Evolutionary conservation across 2,113 vertebrate species (phyloP).

Genomic region (Silurus meridionalis): DNA sequence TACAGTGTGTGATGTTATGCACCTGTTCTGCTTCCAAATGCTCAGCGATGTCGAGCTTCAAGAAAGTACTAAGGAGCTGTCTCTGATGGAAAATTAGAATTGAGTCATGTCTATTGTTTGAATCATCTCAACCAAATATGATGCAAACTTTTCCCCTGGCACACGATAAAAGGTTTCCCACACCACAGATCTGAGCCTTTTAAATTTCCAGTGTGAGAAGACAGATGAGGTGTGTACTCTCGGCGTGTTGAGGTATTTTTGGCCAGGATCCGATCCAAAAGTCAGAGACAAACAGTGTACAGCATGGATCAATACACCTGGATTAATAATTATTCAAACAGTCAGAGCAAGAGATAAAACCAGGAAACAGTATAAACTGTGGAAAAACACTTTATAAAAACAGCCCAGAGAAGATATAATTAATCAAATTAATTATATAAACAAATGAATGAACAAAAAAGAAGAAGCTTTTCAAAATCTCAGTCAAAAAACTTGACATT

Average conservation of each 20-base stretch:
- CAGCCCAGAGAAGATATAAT: background rate
- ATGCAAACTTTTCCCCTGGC: background rate
- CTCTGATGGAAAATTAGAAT: background rate
- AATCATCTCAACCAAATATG: background rate
- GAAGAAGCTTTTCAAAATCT: too few relatives aligned
- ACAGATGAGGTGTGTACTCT: background rate
- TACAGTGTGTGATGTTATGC: background rate
- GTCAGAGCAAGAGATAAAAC: background rate
- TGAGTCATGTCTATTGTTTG: background rate
- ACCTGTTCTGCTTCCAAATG: background rate
- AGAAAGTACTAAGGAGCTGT: background rate
- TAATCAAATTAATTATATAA: too few relatives aligned
- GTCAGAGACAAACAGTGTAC: background rate
- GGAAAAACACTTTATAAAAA: background rate
- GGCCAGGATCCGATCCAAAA: background rate
- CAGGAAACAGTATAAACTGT: background rate
- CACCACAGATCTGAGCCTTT: background rate
- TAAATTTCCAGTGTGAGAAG: background rate
- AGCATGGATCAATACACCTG: background rate
- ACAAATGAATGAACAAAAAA: too few relatives aligned
- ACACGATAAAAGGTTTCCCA: background rate
- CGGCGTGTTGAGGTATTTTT: background rate
- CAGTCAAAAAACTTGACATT: too few relatives aligned
- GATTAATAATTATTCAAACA: slow-evolving; percentile 5
- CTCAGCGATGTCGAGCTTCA: background rate